Base-by-base conservation (phyloP, 2,888 invertebrate species). In the Baccha elongata region DNA sequence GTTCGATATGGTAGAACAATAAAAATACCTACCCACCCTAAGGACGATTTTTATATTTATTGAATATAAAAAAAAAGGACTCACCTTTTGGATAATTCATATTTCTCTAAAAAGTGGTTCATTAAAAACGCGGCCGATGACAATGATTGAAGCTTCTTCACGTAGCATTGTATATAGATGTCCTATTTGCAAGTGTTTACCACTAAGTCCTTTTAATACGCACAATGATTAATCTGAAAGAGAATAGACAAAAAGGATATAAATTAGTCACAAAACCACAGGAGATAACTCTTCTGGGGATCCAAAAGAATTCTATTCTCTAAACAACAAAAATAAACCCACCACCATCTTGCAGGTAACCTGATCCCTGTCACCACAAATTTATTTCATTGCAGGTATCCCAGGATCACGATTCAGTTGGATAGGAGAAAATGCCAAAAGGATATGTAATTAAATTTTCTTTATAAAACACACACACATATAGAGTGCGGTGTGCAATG, bases 11-110 rank as follows among this genome's bases (percentile, higher is more conserved):
- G 75, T 81, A 65, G 40, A 17, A 67, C 53, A 71, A 81, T 81
- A 81, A 81, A 75, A 81, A 81, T 71, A 67, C n/a, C 21, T 67
- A 81, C 60, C 15, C 71, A 50, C 62, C 71, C 55, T 40, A 37
- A 19, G 29, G 58, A 60, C 42, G 10, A 15, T 23, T 26, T 42
- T 26, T n/a, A 8, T 26, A 8, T 17, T 42, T 17, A 4, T 2
- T 2, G 1, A 2, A 29, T 11, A 29, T 3, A 10, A 26, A 29
- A 37, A 26, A 21, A 6, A 17, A 32, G 6, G 35, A 89, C 89
- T 89, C 86, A 90, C 89, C 90, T 88, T 89, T 89, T 86, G 89
- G 88, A 87, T 89, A 90, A 88, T 88, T 89, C 89, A 89, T 89
- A 87, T 87, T 89, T 87, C 64, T 64, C 81, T 83, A 52, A 67